These are phyloP conservation scores for Cochlearius cochlearius DNA, from an alignment of 2,113 vertebrate species.

Conservation along the genomic window DNA sequence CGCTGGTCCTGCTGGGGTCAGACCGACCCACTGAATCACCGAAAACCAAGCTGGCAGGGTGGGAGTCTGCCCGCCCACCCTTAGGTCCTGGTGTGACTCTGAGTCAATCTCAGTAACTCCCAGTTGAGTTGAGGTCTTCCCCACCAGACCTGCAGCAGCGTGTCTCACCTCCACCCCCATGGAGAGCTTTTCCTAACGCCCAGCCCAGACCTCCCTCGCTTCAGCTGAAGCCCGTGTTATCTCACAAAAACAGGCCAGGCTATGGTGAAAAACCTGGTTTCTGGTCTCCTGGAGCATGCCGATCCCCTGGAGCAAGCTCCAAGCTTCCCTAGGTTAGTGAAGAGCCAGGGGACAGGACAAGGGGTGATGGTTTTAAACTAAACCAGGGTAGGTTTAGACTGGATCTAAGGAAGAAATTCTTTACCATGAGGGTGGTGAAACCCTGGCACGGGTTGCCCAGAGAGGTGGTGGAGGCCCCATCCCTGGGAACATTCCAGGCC, in stretches of 20 bases:
- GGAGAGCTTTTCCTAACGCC: not conserved
- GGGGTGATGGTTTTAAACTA: no score
- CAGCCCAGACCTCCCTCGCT: not conserved
- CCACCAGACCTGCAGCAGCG: not conserved
- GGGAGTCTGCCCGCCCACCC: fast-evolving
- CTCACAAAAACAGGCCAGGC: not conserved
- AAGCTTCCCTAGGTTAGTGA: not conserved
- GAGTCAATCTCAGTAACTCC: not conserved
- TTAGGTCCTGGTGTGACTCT: not conserved
- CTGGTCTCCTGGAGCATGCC: not conserved
- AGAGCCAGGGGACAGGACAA: not conserved
- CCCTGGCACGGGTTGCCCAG: no score
- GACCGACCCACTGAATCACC: no score
- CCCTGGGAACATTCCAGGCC: no score
- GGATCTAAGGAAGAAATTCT: no score
- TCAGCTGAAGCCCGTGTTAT: not conserved
- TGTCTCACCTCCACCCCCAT: not conserved
- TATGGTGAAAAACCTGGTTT: not conserved
- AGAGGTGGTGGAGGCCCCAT: no score
- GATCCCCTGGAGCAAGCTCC: not conserved
- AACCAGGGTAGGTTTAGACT: no score
- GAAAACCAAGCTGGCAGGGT: not conserved
- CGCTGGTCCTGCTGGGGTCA: not conserved
- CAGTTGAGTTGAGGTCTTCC: not conserved
- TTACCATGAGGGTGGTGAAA: no score